Conservation (phyloP, 2,113 vertebrate species). For the Acanthochromis polyacanthus region DNA sequence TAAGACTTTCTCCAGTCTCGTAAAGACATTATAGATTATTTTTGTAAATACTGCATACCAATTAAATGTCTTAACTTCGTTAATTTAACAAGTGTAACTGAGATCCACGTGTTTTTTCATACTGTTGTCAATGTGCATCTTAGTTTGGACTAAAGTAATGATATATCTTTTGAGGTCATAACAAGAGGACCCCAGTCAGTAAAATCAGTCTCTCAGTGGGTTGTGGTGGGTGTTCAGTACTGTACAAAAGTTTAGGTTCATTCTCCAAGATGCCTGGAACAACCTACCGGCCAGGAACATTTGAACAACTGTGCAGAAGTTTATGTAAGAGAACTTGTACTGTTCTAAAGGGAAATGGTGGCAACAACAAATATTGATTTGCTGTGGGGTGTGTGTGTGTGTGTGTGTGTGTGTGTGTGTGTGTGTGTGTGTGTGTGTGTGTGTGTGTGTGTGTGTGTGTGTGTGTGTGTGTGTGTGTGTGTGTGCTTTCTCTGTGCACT, state of each 20-base stretch:
- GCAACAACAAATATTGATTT: too few relatives aligned
- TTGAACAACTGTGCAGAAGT: too few relatives aligned
- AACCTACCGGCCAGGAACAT: background rate
- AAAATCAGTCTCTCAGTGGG: background rate
- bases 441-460: too few relatives aligned
- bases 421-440: too few relatives aligned
- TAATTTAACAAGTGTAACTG: background rate
- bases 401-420: too few relatives aligned
- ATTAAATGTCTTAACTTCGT: conserved; percentile 11
- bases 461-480: too few relatives aligned
- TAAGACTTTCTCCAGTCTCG: conserved; percentile 11
- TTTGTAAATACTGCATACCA: conserved; percentile 19
- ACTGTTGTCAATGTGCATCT: accelerated
- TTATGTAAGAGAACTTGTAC: too few relatives aligned
- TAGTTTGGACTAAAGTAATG: background rate
- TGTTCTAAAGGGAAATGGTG: too few relatives aligned
- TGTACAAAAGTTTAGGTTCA: background rate
- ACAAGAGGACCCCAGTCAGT: background rate
- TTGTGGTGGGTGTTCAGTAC: background rate
- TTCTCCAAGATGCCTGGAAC: background rate
- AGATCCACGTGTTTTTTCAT: background rate
- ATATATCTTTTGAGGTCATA: background rate
- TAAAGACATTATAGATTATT: background rate
- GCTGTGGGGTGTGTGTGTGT: too few relatives aligned
- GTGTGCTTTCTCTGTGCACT: too few relatives aligned